A percentile compares a stretch with the other conserved stretches of the same genome.
These are phyloP conservation scores for Drosophila phalerata DNA, from an alignment of 2,888 invertebrate species.

Conservation along the genomic window DNA sequence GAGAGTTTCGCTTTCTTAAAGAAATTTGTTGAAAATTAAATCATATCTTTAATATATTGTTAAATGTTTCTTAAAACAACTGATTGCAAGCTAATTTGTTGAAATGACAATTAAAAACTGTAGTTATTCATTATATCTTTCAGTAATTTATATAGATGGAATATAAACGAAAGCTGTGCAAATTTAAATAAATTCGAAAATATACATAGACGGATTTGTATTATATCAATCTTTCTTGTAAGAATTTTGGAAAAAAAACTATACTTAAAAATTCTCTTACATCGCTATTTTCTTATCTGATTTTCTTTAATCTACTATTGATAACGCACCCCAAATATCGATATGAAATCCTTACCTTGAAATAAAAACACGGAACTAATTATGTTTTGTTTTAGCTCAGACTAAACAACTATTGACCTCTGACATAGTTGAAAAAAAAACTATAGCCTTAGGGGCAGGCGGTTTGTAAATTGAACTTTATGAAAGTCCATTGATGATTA, in stretches of 20 bases:
- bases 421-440: conserved; percentile 29
- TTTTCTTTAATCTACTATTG: background rate
- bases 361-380: background rate
- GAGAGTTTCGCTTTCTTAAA: background rate
- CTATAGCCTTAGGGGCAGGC: conserved; percentile 20
- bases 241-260: background rate
- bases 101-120: too few relatives aligned
- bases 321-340: background rate
- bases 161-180: too few relatives aligned
- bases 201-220: too few relatives aligned
- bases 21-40: too few relatives aligned
- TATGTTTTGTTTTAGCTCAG: background rate
- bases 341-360: background rate
- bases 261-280: background rate
- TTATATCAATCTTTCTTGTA: too few relatives aligned
- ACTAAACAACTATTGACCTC: conserved; percentile 30
- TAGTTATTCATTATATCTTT: too few relatives aligned
- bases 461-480: conserved; percentile 15
- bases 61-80: too few relatives aligned
- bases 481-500: conserved; percentile 26
- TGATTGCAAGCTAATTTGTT: too few relatives aligned
- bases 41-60: too few relatives aligned
- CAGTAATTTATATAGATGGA: too few relatives aligned
- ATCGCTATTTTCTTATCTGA: background rate
- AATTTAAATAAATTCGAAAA: too few relatives aligned